Conservation (phyloP, 2,888 invertebrate species). For the Caenorhabditis sp. region DNA sequence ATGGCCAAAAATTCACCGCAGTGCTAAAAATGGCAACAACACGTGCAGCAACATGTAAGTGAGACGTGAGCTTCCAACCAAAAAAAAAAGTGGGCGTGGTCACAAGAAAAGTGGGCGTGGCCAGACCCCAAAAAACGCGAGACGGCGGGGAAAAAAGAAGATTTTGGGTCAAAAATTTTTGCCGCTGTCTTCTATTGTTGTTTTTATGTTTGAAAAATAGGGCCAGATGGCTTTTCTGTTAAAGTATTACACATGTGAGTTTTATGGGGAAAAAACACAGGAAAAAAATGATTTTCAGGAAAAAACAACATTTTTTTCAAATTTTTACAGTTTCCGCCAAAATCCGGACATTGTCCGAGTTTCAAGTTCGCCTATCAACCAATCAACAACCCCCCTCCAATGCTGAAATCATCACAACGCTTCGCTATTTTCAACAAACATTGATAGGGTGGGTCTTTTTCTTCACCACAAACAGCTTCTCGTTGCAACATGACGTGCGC, state of each 20-base stretch:
- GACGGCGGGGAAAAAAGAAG: too few species aligned
- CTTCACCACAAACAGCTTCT: neutral
- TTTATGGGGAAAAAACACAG: too few species aligned
- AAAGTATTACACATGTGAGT: slow-evolving; percentile 69
- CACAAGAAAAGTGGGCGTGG: neutral
- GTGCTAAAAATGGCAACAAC: slow-evolving; percentile 5
- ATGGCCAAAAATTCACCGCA: neutral
- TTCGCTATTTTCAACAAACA: slow-evolving; percentile 97
- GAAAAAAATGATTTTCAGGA: neutral
- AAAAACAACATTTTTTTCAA: slow-evolving; percentile 72
- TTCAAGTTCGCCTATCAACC: slow-evolving; percentile 85
- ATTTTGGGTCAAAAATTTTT: neutral
- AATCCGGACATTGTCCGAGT: slow-evolving; percentile 94
- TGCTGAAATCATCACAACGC: slow-evolving; percentile 92
- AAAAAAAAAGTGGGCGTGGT: neutral
- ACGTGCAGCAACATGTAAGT: slow-evolving; percentile 5
- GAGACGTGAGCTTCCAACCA: neutral
- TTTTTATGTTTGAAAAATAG: neutral
- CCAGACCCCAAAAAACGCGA: neutral
- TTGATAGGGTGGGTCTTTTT: slow-evolving; percentile 82
- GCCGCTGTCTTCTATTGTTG: neutral
- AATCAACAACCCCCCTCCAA: slow-evolving; percentile 80
- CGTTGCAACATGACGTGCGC: neutral
- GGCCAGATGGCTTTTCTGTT: slow-evolving; percentile 67
- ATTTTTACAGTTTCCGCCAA: slow-evolving; percentile 96